A percentile compares a stretch with the other conserved stretches of the same genome.
These are phyloP conservation scores for Phalangium opilio DNA, from an alignment of 2,888 invertebrate species.

Conservation along the genomic window DNA sequence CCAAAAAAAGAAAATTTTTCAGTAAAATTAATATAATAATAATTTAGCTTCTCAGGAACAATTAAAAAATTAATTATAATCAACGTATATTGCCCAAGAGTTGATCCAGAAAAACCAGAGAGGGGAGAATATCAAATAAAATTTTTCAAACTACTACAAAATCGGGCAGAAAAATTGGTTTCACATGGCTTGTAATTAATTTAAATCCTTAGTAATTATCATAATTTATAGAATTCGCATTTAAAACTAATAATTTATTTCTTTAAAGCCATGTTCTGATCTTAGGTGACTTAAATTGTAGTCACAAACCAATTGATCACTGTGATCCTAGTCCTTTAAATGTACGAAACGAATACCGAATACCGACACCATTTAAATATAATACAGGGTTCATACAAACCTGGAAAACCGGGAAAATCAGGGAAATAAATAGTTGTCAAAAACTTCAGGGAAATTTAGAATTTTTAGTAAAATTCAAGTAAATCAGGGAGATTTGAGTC, in stretches of 20 bases:
- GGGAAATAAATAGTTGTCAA: too few relatives aligned
- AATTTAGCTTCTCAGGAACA: too few relatives aligned
- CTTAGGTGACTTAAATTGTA: slow-evolving; percentile 37
- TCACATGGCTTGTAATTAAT: slow-evolving; percentile 29
- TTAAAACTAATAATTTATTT: slow-evolving; percentile 3
- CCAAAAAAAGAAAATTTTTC: too few relatives aligned
- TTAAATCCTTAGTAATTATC: slow-evolving; percentile 14
- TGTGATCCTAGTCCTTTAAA: slow-evolving; percentile 32
- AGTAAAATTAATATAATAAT: too few relatives aligned
- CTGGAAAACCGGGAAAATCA: too few relatives aligned
- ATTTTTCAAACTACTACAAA: slow-evolving; percentile 34
- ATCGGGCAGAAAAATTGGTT: slow-evolving; percentile 31
- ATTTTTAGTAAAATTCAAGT: too few relatives aligned
- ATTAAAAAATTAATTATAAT: slow-evolving; percentile 26
- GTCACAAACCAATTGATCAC: slow-evolving; percentile 34
- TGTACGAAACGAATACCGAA: too few relatives aligned
- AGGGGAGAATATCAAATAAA: slow-evolving; percentile 32
- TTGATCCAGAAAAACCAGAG: slow-evolving; percentile 33
- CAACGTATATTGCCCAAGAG: slow-evolving; percentile 39
- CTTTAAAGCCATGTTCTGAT: slow-evolving; percentile 34
- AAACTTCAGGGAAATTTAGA: too few relatives aligned
- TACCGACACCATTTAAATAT: too few relatives aligned
- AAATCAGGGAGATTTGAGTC: too few relatives aligned
- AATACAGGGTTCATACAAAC: too few relatives aligned
- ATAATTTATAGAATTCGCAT: neutral